Evolutionary conservation across 2,113 vertebrate species (phyloP).

Genomic region (Odocoileus virginianus): DNA sequence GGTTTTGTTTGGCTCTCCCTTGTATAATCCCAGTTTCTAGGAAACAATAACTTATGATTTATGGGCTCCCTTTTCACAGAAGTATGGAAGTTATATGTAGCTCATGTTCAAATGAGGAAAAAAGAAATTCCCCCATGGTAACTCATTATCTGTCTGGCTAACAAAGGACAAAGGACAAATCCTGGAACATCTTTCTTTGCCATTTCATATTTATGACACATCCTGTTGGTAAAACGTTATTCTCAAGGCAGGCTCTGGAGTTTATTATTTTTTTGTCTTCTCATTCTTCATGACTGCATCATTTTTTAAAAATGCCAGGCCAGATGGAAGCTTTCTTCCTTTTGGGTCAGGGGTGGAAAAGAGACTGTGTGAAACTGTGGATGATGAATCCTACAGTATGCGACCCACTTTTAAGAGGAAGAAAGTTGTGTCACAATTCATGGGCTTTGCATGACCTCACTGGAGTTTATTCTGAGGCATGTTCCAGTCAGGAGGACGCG

Average conservation of each 20-base stretch:
- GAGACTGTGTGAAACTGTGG: slow-evolving; percentile 15
- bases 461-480: neutral
- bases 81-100: slow-evolving; percentile 62
- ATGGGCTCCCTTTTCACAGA: slow-evolving; percentile 59
- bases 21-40: slow-evolving; percentile 58
- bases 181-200: slow-evolving; percentile 59
- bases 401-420: neutral
- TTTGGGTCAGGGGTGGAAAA: slow-evolving; percentile 62
- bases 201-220: slow-evolving; percentile 67
- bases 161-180: slow-evolving; percentile 72
- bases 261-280: slow-evolving; percentile 77
- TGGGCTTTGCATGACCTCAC: neutral
- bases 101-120: slow-evolving; percentile 33
- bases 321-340: slow-evolving; percentile 56
- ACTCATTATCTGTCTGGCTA: slow-evolving; percentile 74
- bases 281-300: slow-evolving; percentile 72
- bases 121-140: slow-evolving; percentile 62
- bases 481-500: neutral
- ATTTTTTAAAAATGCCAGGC: slow-evolving; percentile 61
- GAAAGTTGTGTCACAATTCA: neutral
- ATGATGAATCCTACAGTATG: neutral
- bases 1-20: slow-evolving; percentile 50
- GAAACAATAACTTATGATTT: slow-evolving; percentile 72
- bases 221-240: slow-evolving; percentile 70
- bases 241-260: slow-evolving; percentile 72